These are phyloP conservation scores for Pogonus chalceus DNA, from an alignment of 1,140 invertebrate genomes.

Conservation along the genomic window DNA sequence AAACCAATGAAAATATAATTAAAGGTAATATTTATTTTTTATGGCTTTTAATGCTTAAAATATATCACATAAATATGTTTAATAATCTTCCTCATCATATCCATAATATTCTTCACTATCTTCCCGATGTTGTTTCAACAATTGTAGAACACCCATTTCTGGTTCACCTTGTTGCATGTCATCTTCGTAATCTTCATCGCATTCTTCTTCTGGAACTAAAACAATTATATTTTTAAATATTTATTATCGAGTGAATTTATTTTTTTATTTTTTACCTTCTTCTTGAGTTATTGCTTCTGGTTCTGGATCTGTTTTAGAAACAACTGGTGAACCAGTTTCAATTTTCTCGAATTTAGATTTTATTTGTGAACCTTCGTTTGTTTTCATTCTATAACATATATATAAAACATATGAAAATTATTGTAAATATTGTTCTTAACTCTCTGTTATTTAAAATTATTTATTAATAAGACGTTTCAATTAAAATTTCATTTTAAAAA, in stretches of 20 bases:
- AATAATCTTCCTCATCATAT: conserved; percentile 29
- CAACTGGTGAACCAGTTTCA: conserved; percentile 19
- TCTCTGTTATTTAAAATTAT: too few species aligned
- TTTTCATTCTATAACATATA: too few species aligned
- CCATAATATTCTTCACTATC: conserved; percentile 26
- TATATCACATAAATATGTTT: too few species aligned
- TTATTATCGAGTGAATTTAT: background rate
- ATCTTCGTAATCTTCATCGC: conserved; percentile 27
- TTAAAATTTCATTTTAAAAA: too few species aligned
- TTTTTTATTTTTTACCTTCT: background rate
- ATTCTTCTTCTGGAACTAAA: conserved; percentile 20
- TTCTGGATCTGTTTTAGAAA: conserved; percentile 14
- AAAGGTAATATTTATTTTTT: too few species aligned
- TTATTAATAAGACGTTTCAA: too few species aligned
- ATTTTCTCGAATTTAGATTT: conserved; percentile 12
- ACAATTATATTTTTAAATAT: conserved; percentile 8
- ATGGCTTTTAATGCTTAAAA: too few species aligned
- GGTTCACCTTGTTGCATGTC: conserved; percentile 16
- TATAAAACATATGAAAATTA: too few species aligned
- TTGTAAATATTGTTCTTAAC: too few species aligned
- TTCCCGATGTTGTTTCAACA: conserved; percentile 27
- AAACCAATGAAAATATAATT: too few species aligned
- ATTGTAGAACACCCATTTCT: conserved; percentile 25
- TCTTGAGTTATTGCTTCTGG: background rate
- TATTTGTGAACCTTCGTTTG: conserved; percentile 12